Evolutionary conservation across 2,888 invertebrate species (phyloP).

Genomic region (Monoplex corrugatus): DNA sequence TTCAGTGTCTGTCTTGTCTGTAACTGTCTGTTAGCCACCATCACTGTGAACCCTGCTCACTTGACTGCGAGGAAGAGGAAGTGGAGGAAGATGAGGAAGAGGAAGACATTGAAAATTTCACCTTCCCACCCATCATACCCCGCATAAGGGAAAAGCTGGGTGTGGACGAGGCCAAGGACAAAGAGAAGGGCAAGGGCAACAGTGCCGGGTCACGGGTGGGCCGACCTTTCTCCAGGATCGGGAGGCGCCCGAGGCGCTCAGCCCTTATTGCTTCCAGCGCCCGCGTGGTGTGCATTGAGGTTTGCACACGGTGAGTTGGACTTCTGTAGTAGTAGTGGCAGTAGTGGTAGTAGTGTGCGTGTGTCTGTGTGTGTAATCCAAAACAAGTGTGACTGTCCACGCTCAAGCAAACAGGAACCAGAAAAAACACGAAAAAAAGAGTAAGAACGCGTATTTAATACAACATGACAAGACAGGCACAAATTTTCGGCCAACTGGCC

Average conservation of each 20-base stretch:
- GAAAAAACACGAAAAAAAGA: no score
- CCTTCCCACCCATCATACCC: slow-evolving; percentile 60
- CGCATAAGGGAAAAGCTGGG: slow-evolving; percentile 56
- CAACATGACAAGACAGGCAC: no score
- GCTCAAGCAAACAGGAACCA: no score
- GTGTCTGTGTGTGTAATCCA: background rate
- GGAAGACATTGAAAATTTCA: slow-evolving; percentile 56
- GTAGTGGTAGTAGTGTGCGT: background rate
- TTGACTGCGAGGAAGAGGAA: slow-evolving; percentile 57
- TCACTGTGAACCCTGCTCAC: slow-evolving; percentile 58
- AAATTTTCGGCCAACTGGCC: no score
- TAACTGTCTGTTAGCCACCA: background rate
- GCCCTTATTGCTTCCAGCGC: slow-evolving; percentile 58
- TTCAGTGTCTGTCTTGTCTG: no score
- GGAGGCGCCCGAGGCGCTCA: slow-evolving; percentile 52
- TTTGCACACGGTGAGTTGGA: slow-evolving; percentile 60
- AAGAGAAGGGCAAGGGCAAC: background rate
- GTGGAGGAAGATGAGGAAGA: slow-evolving; percentile 55
- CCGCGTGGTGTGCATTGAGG: slow-evolving; percentile 62
- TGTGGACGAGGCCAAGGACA: slow-evolving; percentile 26
- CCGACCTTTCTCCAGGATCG: slow-evolving; percentile 55
- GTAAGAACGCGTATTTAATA: no score
- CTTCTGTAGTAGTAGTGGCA: background rate
- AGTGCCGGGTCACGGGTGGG: slow-evolving; percentile 41
- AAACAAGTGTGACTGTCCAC: no score